phyloP scores from a whole-genome alignment of 2,113 vertebrate genomes.

The Pelecanus crispus region DNA sequence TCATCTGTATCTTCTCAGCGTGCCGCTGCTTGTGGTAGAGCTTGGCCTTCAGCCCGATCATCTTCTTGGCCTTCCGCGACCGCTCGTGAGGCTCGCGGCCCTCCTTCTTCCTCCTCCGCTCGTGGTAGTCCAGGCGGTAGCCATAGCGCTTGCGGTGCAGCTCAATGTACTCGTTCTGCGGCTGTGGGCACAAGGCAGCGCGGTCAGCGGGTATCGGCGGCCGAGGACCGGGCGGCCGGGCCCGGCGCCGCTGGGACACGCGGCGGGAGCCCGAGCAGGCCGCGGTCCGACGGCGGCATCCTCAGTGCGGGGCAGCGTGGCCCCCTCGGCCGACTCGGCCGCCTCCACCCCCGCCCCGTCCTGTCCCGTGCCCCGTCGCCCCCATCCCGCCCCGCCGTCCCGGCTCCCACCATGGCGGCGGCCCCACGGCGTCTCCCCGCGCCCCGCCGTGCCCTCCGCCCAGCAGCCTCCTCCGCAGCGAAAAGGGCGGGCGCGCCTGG shows the following conservation, averaged over 20 bases:
- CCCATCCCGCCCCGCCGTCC: not conserved
- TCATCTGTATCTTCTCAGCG: slow-evolving; percentile 98
- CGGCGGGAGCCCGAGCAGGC: not conserved
- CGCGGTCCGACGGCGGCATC: too few species aligned
- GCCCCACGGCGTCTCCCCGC: accelerated
- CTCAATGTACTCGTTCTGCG: slow-evolving; percentile 97
- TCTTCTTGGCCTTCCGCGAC: slow-evolving; percentile 92
- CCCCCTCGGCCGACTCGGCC: too few species aligned
- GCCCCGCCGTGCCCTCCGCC: not conserved
- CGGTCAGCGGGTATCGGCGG: not conserved
- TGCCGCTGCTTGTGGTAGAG: slow-evolving; percentile 97
- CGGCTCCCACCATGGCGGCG: not conserved
- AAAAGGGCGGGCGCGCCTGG: accelerated
- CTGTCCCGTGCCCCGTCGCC: too few species aligned
- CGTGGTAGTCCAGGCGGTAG: slow-evolving; percentile 95
- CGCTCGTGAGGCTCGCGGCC: slow-evolving; percentile 91
- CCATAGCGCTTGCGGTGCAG: slow-evolving; percentile 94
- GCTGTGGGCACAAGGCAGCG: slow-evolving; percentile 66
- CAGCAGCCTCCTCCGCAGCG: not conserved
- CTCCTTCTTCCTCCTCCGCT: slow-evolving; percentile 94
- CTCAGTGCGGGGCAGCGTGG: not conserved
- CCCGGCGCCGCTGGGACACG: not conserved
- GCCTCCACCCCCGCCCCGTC: not conserved
- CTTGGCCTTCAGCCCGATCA: slow-evolving; percentile 97
- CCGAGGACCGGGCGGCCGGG: not conserved